Evolutionary conservation across 2,797 vertebrate genomes (phyloP), one percentile per base, ranked within the genome.

Genomic region (Pseudomugil gertrudae): DNA sequence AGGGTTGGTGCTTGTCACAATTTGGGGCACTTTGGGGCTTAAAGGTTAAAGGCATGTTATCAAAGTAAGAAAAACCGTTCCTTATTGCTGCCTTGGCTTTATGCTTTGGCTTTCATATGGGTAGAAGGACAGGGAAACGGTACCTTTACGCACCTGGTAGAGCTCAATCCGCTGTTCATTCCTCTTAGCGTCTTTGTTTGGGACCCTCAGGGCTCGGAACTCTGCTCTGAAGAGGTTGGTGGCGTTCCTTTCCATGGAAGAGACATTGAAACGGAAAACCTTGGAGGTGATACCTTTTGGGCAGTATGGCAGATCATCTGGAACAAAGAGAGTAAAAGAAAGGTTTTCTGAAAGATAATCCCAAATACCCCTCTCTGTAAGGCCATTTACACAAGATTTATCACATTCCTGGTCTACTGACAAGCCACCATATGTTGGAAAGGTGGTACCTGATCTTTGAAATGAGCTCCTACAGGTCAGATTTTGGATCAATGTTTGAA

Each of bases 211-310:
- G 64, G 95, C 95, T 14, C 96, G 94, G 82, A 98, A 97, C 91
- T 97, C 96, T 0, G 96, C 96, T 74, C 96, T 94, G 90, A 96
- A 97, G 30, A 98, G 91, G 89, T 96, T 96, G 89, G 94, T 96
- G 57, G 94, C 92, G 82, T 97, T 98, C 87, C 95, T 96, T 87
- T 98, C 96, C 92, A 96, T 96, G 3, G 95, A 91, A 0, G 96
- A 95, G 64, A 98, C 94, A 0, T 96, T 96, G 89, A 98, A 98
- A 67, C 94, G 95, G 89, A 98, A 98, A 75, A 96, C 90, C 1
- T 96, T 97, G 63, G 96, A 96, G 63, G 90, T 96, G 72, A 96
- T 93, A 65, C 95, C 94, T 90, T 96, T 97, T 64, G 94, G 94
- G 84, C 95, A 97, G 84, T 94, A 93, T 3, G 88, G 90, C 88